phyloP scores from a whole-genome alignment of 2,888 invertebrate genomes.

The Adelphocoris suturalis region DNA sequence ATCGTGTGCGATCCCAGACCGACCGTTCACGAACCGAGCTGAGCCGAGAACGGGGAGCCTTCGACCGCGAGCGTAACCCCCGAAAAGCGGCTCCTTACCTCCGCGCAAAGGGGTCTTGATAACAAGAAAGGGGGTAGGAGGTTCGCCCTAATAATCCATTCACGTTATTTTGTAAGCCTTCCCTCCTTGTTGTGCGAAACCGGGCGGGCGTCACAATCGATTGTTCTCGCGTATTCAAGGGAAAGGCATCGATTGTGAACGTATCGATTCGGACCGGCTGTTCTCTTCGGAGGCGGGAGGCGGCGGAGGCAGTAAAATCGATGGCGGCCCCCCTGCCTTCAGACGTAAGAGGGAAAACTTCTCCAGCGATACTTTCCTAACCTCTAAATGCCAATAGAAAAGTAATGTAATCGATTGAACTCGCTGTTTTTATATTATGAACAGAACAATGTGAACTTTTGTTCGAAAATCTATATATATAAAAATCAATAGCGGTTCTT shows the following conservation, averaged over 20 bases:
- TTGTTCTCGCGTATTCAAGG: too few relatives aligned
- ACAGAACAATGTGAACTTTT: too few relatives aligned
- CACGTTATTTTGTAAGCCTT: conserved; percentile 50
- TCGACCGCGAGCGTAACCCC: not conserved
- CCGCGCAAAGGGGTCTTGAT: not conserved
- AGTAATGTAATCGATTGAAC: too few relatives aligned
- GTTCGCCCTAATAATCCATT: conserved; percentile 50
- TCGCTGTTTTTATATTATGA: too few relatives aligned
- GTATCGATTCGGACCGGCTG: not conserved
- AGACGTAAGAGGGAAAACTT: conserved; percentile 5
- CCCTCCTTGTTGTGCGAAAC: conserved; percentile 31
- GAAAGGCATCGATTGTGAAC: not conserved
- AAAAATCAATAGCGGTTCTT: too few relatives aligned
- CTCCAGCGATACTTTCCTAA: not conserved
- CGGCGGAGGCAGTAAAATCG: conserved; percentile 1
- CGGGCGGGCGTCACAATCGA: conserved; percentile 34
- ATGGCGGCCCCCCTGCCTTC: not conserved
- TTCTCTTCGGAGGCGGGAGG: not conserved
- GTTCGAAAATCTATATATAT: too few relatives aligned
- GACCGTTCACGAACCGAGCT: not conserved
- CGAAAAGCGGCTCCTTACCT: not conserved
- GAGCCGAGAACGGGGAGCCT: not conserved
- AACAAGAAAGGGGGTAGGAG: not conserved
- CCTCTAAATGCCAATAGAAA: too few relatives aligned
- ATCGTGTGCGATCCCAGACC: too few relatives aligned